Base-by-base conservation (phyloP, 2,797 vertebrate species). In the Acipenser ruthenus region DNA sequence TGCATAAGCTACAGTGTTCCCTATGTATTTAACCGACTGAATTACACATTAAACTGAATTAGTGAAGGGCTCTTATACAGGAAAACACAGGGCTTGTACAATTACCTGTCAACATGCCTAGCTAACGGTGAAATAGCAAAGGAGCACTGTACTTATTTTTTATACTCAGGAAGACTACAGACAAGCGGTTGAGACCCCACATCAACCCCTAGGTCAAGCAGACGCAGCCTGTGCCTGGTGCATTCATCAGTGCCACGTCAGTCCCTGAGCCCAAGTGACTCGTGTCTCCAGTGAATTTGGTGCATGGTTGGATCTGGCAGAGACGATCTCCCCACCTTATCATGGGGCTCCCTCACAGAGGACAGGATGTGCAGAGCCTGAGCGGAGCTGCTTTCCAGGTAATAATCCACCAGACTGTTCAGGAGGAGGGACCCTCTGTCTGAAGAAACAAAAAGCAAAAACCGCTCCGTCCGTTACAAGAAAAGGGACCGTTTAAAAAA, bases 331-430 rank as follows among this genome's bases (percentile, higher is more conserved):
- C 82, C 86, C 80, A 99, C 97, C 94, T 99, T 99, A 79, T 99
- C 97, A n/a, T 99, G 97, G 10, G 97, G 97, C 78, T 99, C 97
- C 79, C 96, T 93, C 80, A 98, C 91, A 6, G 95, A 92, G 58
- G 90, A 96, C 70, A 99, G 90, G 83, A 99, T 95, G 83, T 96
- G 89, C 83, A 98, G 83, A 23, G 91, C 94, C 74, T 93, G 91
- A 78, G 88, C 82, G 62, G 96, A 99, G 77, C 77, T 92, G 49
- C 92, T 96, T 88, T 97, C 96, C 85, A 99, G 79, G 80, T 95
- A 98, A 84, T 95, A 95, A 78, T 99, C 97, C 83, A 99, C 95
- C 86, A 99, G 83, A 64, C 85, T 87, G 65, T 98, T 98, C 62
- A 99, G 90, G 74, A 98, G 89, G 90, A 97, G 72, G 15, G 96